Evolutionary conservation across 2,113 vertebrate genomes (phyloP).

Genomic region (Gasterosteus aculeatus): DNA sequence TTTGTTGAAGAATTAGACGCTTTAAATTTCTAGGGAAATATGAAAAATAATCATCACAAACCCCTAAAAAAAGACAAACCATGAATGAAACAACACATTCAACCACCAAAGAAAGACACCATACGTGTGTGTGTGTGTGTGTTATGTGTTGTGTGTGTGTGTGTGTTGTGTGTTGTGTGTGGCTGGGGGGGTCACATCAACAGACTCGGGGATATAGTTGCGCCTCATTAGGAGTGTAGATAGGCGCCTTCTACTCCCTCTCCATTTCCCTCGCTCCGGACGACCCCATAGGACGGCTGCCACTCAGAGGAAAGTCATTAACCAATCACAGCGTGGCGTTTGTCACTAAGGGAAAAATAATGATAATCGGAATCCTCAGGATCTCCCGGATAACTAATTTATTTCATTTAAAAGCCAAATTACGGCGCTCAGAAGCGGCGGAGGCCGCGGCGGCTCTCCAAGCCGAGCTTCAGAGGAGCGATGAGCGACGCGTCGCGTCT

Average conservation of each 20-base stretch:
- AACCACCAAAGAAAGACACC: slow-evolving; percentile 9
- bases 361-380: slow-evolving; percentile 72
- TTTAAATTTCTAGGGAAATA: no score
- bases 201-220: slow-evolving; percentile 70
- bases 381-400: slow-evolving; percentile 76
- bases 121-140: slow-evolving; percentile 17
- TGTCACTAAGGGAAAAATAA: slow-evolving; percentile 71
- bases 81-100: background rate
- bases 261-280: slow-evolving; percentile 60
- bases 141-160: slow-evolving; percentile 29
- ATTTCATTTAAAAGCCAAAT: slow-evolving; percentile 80
- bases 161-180: slow-evolving; percentile 26
- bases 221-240: slow-evolving; percentile 72
- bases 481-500: slow-evolving; percentile 63
- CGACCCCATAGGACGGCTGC: slow-evolving; percentile 75
- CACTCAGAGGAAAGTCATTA: slow-evolving; percentile 76
- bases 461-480: slow-evolving; percentile 49
- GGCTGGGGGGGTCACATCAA: slow-evolving; percentile 60
- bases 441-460: slow-evolving; percentile 69
- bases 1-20: no score
- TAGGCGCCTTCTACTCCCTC: slow-evolving; percentile 67
- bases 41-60: background rate
- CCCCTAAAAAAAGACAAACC: background rate
- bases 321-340: slow-evolving; percentile 75
- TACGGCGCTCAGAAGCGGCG: slow-evolving; percentile 64